Base-by-base conservation (phyloP, 1,140 invertebrate species). In the Pachypsylla venusta region DNA sequence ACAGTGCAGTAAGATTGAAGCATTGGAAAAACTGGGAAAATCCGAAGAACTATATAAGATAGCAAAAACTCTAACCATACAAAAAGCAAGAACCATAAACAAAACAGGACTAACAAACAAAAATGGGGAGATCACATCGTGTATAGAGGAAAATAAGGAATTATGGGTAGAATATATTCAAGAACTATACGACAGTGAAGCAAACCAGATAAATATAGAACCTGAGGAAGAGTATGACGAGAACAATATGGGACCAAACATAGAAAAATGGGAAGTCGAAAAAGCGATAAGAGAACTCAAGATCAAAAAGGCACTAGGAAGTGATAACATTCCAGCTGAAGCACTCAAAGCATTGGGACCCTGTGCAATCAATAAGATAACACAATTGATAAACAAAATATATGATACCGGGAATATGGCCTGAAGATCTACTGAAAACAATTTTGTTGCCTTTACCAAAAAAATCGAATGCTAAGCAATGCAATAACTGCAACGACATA, bases 311-410 rank as follows among this genome's bases (percentile, higher is more conserved):
- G 53, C 13, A 54, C 53, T 16, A 0, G 25, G 25, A 56, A n/a
- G 28, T 30, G 20, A 56, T 28, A 20, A 28, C 28, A 56, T 56
- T 56, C 27, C 54, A 20, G 27, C 26, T 16, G 27, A 56, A 30
- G 27, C 39, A 30, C 7, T 30, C 28, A 30, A 56, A 56, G 14
- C 28, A 20, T 30, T 26, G 20, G n/a, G 27, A 56, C 7, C 28
- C 28, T 10, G 24, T 30, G 39, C 13, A 16, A 56, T 30, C 20
- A 56, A 56, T 5, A 56, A 22, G 0, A 30, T 56, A 30, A 30
- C 28, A 22, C 27, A 56, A 30, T 10, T 30, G 26, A 30, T 56
- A 16, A 16, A 30, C 19, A 56, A 56, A 54, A 2, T 13, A 25
- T 54, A 48, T 48, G 42, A 48, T 16, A 48, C 42, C 22, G 42